These are phyloP conservation scores for Bombus fervidus DNA, from an alignment of 1,140 invertebrate genomes.

Conservation along the genomic window DNA sequence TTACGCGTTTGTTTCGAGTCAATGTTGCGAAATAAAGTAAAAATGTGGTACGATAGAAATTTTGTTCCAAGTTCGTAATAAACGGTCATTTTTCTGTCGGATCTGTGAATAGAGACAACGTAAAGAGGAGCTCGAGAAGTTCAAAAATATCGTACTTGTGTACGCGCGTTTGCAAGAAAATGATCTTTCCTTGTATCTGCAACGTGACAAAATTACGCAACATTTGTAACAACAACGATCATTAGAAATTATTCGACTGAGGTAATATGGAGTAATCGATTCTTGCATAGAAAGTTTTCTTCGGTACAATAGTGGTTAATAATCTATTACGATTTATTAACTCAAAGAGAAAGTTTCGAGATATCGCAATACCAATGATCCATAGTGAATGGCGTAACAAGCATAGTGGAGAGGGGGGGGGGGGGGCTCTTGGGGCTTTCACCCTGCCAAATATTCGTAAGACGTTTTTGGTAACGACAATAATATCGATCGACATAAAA, in stretches of 20 bases:
- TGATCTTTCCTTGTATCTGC: background rate
- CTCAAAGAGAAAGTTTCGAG: constrained; percentile 65
- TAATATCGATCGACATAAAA: constrained; percentile 18
- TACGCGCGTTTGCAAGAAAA: background rate
- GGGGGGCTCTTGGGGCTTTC: constrained; percentile 55
- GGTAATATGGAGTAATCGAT: constrained; percentile 19
- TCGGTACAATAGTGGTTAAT: constrained; percentile 51
- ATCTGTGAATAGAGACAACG: too few species aligned
- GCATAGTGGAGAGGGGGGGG: background rate
- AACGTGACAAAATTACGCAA: constrained; percentile 1
- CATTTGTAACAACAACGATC: background rate
- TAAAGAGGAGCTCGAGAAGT: too few species aligned
- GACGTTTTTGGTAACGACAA: constrained; percentile 42
- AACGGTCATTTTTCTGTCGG: too few species aligned
- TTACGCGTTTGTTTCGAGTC: background rate
- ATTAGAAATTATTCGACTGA: constrained; percentile 1
- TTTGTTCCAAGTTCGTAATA: too few species aligned
- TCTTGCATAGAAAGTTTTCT: constrained; percentile 25
- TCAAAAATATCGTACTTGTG: background rate
- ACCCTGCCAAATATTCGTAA: constrained; percentile 63
- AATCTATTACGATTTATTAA: constrained; percentile 68
- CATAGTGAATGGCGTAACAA: constrained; percentile 59
- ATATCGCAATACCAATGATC: constrained; percentile 66
- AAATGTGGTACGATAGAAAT: too few species aligned
- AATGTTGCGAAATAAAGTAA: too few species aligned